A percentile compares a stretch with the other conserved stretches of the same genome.
These are phyloP conservation scores for Melieria omissa DNA, from an alignment of 2,888 invertebrate species.

Conservation along the genomic window DNA sequence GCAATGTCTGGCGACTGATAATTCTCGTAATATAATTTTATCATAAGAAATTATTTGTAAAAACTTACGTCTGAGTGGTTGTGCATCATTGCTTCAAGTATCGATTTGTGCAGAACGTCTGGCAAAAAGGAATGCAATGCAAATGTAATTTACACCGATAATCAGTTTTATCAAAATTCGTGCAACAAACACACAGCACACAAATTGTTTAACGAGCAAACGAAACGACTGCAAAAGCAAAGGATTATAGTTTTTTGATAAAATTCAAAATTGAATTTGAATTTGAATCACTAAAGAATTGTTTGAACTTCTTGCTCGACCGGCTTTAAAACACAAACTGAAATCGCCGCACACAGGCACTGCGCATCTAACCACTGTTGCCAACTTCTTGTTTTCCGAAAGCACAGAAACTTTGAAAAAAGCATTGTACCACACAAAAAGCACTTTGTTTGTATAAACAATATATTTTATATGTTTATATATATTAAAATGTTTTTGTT, in stretches of 20 bases:
- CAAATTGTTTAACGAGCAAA: neutral
- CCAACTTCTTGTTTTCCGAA: too few species aligned
- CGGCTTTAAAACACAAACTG: slow-evolving; percentile 58
- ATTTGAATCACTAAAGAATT: neutral
- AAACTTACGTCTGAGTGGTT: slow-evolving; percentile 22
- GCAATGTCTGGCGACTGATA: too few species aligned
- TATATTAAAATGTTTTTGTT: too few species aligned
- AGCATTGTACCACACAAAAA: too few species aligned
- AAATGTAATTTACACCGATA: neutral
- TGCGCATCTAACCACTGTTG: neutral
- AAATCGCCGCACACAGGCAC: slow-evolving; percentile 40
- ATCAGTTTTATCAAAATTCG: neutral
- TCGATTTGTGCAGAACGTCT: neutral
- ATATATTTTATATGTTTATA: too few species aligned
- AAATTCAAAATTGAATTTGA: too few species aligned
- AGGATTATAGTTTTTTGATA: too few species aligned
- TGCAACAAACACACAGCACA: neutral
- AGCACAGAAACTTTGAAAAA: too few species aligned
- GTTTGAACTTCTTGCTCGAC: slow-evolving; percentile 50
- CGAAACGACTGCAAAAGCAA: neutral
- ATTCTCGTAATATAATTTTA: too few species aligned
- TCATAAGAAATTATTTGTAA: neutral
- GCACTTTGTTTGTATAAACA: too few species aligned
- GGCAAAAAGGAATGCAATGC: neutral
- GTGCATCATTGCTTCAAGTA: slow-evolving; percentile 14